Conservation (phyloP, 1,140 invertebrate genomes). For the Xylocopa sonorina region DNA sequence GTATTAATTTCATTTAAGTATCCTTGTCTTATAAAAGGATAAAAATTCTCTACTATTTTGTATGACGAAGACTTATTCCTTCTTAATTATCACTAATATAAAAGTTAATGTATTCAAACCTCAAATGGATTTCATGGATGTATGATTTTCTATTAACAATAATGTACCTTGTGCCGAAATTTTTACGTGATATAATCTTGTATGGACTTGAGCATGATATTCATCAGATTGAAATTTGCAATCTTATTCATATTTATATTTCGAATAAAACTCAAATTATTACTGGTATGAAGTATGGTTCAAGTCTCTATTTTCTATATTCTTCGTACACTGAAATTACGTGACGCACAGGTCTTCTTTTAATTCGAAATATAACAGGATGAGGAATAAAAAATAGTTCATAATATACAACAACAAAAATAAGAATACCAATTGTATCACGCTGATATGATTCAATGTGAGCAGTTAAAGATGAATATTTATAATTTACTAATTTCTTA, state of each 20-base stretch:
- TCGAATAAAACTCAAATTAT: slow-evolving; percentile 30
- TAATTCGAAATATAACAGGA: too few relatives aligned
- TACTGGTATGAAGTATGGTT: neutral
- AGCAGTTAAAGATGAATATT: too few relatives aligned
- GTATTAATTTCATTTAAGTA: neutral
- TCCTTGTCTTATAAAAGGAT: neutral
- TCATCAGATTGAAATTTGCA: neutral
- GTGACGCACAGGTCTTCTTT: too few relatives aligned
- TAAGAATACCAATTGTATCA: too few relatives aligned
- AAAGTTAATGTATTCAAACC: slow-evolving; percentile 63
- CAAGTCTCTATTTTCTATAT: neutral
- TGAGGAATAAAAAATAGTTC: too few relatives aligned
- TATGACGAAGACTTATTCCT: slow-evolving; percentile 28
- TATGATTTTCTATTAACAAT: slow-evolving; percentile 20
- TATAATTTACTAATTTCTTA: too few relatives aligned
- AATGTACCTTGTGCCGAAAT: neutral
- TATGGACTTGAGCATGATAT: neutral
- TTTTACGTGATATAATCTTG: slow-evolving; percentile 6
- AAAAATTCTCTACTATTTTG: slow-evolving; percentile 25
- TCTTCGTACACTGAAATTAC: neutral
- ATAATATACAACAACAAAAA: too few relatives aligned
- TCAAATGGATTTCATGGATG: slow-evolving; percentile 21
- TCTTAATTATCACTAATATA: slow-evolving; percentile 48
- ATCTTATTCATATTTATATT: neutral
- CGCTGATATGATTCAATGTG: too few relatives aligned